A percentile compares a stretch with the other conserved stretches of the same genome.
These are phyloP conservation scores for Sus cebifrons DNA, from an alignment of 2,797 vertebrate species.

Conservation along the genomic window DNA sequence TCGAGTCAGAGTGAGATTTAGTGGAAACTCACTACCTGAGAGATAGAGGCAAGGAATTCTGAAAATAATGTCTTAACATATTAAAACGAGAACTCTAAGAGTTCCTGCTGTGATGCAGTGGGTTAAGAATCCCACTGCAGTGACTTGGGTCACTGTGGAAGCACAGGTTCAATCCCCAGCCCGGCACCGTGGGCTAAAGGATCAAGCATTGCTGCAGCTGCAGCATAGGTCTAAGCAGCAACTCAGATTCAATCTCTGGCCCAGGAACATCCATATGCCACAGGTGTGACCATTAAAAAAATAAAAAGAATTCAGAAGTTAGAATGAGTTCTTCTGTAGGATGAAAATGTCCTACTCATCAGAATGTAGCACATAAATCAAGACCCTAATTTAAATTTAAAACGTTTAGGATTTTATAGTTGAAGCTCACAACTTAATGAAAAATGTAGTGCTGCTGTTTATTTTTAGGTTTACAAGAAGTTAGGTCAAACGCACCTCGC, in stretches of 20 bases:
- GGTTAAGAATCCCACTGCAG: too few relatives aligned
- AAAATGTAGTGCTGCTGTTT: constrained; percentile 79
- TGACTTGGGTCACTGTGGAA: too few relatives aligned
- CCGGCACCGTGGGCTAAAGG: too few relatives aligned
- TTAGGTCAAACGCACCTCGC: constrained; percentile 98
- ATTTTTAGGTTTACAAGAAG: constrained; percentile 97
- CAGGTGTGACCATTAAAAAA: too few relatives aligned
- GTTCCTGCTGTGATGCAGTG: too few relatives aligned
- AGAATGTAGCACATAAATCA: constrained; percentile 51
- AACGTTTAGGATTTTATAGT: constrained; percentile 69
- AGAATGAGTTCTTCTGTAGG: constrained; percentile 8
- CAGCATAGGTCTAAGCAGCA: too few relatives aligned
- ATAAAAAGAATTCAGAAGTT: constrained; percentile 53
- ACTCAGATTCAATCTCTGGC: too few relatives aligned
- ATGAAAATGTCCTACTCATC: constrained; percentile 45
- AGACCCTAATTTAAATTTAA: constrained; percentile 44
- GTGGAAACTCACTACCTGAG: constrained; percentile 32
- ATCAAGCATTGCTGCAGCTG: too few relatives aligned
- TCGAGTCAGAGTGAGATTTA: constrained; percentile 45
- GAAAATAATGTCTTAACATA: constrained; percentile 64
- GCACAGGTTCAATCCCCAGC: too few relatives aligned
- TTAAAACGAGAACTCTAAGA: background rate
- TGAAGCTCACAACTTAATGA: constrained; percentile 81
- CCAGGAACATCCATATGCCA: too few relatives aligned
- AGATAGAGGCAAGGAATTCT: constrained; percentile 56